phyloP scores from a whole-genome alignment of 92 coral and sea anemone genomes.

The Paramuricea clavata region DNA sequence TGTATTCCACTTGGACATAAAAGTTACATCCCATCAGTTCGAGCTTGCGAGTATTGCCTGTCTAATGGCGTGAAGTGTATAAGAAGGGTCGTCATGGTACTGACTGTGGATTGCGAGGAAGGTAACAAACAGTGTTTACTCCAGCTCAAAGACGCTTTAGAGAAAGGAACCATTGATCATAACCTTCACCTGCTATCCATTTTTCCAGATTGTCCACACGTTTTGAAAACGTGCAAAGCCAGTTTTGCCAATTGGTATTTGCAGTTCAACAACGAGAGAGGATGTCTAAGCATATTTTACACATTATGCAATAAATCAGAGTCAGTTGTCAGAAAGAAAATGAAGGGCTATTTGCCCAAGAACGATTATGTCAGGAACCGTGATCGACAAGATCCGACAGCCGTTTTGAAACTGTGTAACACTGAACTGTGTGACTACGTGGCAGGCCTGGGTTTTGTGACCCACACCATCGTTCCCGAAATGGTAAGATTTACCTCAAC shows the following conservation, averaged over 20 bases:
- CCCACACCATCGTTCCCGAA: conserved; percentile 1
- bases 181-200: conserved; percentile 8
- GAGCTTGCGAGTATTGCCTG: conserved; percentile 41
- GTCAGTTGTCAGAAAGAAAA: background rate
- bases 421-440: background rate
- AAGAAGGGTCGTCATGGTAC: conserved; percentile 30
- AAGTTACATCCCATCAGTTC: conserved; percentile 51
- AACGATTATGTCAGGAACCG: conserved; percentile 9
- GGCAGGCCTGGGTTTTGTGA: background rate
- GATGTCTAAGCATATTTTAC: background rate
- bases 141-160: background rate
- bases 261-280: background rate
- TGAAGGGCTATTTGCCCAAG: background rate
- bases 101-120: conserved; percentile 61
- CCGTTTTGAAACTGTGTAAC: background rate
- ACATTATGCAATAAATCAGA: background rate
- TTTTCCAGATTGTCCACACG: conserved; percentile 45
- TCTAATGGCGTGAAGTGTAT: conserved; percentile 41
- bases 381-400: conserved; percentile 14
- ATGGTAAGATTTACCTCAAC: background rate
- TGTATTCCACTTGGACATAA: conserved; percentile 51
- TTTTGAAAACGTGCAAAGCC: conserved; percentile 40
- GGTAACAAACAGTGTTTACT: conserved; percentile 44
- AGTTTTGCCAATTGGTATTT: conserved; percentile 52
- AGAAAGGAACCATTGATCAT: background rate